Base-by-base conservation (phyloP, 2,797 vertebrate genomes). In the Spinus olivaceus region DNA sequence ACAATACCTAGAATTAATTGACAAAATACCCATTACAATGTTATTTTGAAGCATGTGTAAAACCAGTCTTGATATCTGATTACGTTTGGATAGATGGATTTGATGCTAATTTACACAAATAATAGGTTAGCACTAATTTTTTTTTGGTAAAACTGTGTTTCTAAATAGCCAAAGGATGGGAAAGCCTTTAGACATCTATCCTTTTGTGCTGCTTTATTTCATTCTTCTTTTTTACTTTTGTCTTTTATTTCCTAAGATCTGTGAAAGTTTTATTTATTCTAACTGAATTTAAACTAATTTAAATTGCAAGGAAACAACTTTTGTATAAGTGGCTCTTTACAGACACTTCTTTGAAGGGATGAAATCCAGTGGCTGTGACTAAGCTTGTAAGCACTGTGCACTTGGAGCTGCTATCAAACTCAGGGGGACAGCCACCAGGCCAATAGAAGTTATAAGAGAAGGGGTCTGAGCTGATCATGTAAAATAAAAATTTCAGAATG, bases 281-380 rank as follows among this genome's bases (percentile, higher is more conserved):
- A 49, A 47, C 69, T 49, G 61, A 66, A 61, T 35, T 64, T n/a
- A 20, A 71, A 51, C 17, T 21, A 6, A 84, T 37, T 92, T 33
- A 33, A 90, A 65, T 1, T 25, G 61, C 42, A 56, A 72, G 59
- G 61, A 82, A 89, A 71, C 51, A 79, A 33, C 79, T 56, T 57
- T 4, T 39, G 22, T 41, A 7, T 39, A 63, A 44, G 39, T 42
- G 32, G 39, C 44, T 92, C 42, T 74, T 84, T 37, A 53, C 12
- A 71, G 59, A 23, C 32, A 12, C 4, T 44, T 24, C 61, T 91
- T 57, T 46, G 59, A 86, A 80, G 56, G 19, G 44, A 54, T 77
- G 56, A 85, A 78, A 88, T 74, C 42, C 91, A 86, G 76, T 54
- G 87, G n/a, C 70, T 91, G 61, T 81, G 54, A 92, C 92, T 88